Base-by-base conservation (phyloP, 2,113 vertebrate species). In the Rhizomys pruinosus region DNA sequence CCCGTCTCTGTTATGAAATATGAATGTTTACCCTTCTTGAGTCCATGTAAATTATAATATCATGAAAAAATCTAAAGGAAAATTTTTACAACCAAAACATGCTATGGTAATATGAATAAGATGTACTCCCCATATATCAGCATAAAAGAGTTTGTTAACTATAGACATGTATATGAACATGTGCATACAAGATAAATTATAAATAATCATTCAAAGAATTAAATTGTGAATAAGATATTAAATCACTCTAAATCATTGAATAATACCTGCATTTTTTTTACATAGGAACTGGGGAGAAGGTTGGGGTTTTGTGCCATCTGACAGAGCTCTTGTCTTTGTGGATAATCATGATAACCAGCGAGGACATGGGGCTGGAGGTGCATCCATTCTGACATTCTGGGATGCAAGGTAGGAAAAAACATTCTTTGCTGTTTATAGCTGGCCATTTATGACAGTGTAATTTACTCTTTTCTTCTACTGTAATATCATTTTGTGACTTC, bases 281-380 rank as follows among this genome's bases (percentile, higher is more conserved):
- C 47, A 6, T 68, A 84, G 81, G 81, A 84, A 84, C 97, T 99
- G 99, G 99, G 99, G 99, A 97, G 99, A 99, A 97, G 99, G 98
- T 27, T 52, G 47, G 47, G 61, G 61, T 63, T 4, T 63, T 17
- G 61, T 63, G 61, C 61, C 61, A 7, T 4, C 61, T 23, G 61
- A 63, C 61, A 52, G 47, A 52, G 47, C 47, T 11, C 47, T 52
- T 52, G 47, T 52, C 47, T 52, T 52, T 52, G 47, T 52, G 6
- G 47, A 52, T 52, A 52, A 52, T 11, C 47, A 52, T 52, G 47
- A 52, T 52, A 52, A 52, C 20, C 61, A 63, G 20, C 61, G 61
- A 23, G 61, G 61, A 63, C 61, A 63, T 63, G 61, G 61, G 61
- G 61, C 61, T 63, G 61, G 61, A 23, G 61, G 61, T 7, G 61